These are phyloP conservation scores for Diabrotica virgifera DNA, from an alignment of 1,140 invertebrate genomes.

Conservation along the genomic window DNA sequence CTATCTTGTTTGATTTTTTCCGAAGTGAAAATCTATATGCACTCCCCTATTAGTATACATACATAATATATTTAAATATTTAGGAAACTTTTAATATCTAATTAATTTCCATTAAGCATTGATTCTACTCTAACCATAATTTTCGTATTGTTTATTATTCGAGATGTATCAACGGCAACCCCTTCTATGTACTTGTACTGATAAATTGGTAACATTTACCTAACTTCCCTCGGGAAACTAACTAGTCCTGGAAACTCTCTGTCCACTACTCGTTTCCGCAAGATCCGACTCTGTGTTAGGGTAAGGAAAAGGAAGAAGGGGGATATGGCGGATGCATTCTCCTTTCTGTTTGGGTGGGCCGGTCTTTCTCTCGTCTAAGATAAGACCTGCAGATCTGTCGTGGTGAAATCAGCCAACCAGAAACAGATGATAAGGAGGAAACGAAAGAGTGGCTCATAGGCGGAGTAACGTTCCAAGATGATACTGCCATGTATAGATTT, in stretches of 20 bases:
- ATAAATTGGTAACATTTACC: too few relatives aligned
- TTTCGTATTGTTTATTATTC: too few relatives aligned
- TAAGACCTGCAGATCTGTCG: slow-evolving; percentile 46
- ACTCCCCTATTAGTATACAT: too few relatives aligned
- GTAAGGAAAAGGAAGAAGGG: slow-evolving; percentile 16
- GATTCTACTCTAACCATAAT: too few relatives aligned
- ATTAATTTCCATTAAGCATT: too few relatives aligned
- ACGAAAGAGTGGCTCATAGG: slow-evolving; percentile 36
- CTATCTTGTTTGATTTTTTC: too few relatives aligned
- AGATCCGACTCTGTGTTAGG: slow-evolving; percentile 7
- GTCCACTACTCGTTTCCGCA: neutral
- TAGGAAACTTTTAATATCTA: too few relatives aligned
- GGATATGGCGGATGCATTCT: slow-evolving; percentile 13
- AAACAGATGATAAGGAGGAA: slow-evolving; percentile 47
- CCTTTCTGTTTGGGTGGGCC: slow-evolving; percentile 20
- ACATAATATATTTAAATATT: too few relatives aligned
- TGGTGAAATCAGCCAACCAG: slow-evolving; percentile 45
- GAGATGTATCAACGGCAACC: too few relatives aligned
- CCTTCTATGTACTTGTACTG: too few relatives aligned
- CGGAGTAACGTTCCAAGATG: slow-evolving; percentile 23
- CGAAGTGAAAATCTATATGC: too few relatives aligned
- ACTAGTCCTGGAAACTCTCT: neutral
- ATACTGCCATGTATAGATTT: neutral
- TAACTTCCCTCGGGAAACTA: neutral
- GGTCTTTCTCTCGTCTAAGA: slow-evolving; percentile 29